phyloP scores from a whole-genome alignment of 2,113 vertebrate genomes.

The Corythornis madagascariensis region DNA sequence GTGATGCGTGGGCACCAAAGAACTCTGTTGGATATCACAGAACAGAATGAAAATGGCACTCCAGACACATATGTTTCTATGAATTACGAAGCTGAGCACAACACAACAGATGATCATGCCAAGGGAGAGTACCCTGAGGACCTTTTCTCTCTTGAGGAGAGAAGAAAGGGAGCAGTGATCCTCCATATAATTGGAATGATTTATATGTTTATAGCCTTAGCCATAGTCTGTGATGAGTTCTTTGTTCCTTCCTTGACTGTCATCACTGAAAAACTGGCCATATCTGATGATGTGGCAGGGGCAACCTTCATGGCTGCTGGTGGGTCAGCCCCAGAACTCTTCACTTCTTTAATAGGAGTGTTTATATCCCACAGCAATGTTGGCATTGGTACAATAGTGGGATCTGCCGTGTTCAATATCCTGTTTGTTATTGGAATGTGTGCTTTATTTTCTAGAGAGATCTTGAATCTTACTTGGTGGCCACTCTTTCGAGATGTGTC shows the following conservation, averaged over 20 bases:
- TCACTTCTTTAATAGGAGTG: slow-evolving; percentile 97
- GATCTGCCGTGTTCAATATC: slow-evolving; percentile 98
- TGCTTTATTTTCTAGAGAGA: slow-evolving; percentile 96
- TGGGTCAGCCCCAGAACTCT: slow-evolving; percentile 97
- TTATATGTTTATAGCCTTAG: slow-evolving; percentile 99
- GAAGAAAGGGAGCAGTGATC: slow-evolving; percentile 87
- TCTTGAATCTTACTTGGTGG: slow-evolving; percentile 98
- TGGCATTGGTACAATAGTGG: slow-evolving; percentile 97
- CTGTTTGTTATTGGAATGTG: slow-evolving; percentile 99
- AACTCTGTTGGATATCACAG: slow-evolving; percentile 89
- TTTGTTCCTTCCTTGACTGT: slow-evolving; percentile 97
- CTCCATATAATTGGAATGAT: slow-evolving; percentile 96
- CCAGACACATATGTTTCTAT: slow-evolving; percentile 72
- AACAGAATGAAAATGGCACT: slow-evolving; percentile 74
- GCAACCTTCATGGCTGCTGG: slow-evolving; percentile 99
- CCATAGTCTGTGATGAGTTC: slow-evolving; percentile 98
- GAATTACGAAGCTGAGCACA: slow-evolving; percentile 71
- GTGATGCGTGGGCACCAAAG: slow-evolving; percentile 76
- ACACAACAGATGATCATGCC: slow-evolving; percentile 62
- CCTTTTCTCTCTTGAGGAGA: slow-evolving; percentile 85
- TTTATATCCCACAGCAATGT: slow-evolving; percentile 99
- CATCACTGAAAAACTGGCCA: slow-evolving; percentile 93
- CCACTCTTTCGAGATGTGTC: slow-evolving; percentile 96
- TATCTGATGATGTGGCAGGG: slow-evolving; percentile 97
- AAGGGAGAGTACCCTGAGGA: slow-evolving; percentile 91